phyloP scores from a whole-genome alignment of 35 echinoderm and acorn worm species.

The Ophiothrix spiculata region DNA sequence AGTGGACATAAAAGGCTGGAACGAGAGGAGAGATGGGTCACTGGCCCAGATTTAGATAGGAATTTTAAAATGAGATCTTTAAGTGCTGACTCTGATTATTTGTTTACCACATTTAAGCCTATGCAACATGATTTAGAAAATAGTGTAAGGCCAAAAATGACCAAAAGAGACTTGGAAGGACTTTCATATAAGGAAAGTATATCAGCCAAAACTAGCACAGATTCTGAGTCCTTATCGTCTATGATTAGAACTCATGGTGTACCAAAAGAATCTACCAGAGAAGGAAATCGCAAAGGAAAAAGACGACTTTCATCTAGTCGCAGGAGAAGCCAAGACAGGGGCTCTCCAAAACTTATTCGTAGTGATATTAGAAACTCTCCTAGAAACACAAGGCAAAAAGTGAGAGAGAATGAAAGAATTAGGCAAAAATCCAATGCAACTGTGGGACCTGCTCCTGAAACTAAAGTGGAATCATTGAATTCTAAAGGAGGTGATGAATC shows the following conservation, averaged over 20 bases:
- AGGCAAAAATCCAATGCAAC: slow-evolving; percentile 1
- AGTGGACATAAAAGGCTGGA: background rate
- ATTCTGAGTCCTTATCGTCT: slow-evolving; percentile 12
- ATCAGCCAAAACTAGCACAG: slow-evolving; percentile 10
- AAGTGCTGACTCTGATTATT: background rate
- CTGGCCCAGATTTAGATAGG: background rate
- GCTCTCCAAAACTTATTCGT: background rate
- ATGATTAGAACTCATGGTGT: background rate
- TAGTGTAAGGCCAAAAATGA: background rate
- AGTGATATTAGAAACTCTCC: slow-evolving; percentile 8
- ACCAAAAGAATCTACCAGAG: background rate
- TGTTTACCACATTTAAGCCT: background rate
- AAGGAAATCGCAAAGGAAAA: background rate
- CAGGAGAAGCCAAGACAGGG: background rate
- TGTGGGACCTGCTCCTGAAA: background rate
- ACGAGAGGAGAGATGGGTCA: background rate
- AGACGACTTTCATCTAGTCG: background rate
- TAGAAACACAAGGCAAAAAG: background rate
- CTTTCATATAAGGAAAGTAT: background rate
- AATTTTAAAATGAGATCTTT: background rate
- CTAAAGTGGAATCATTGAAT: background rate
- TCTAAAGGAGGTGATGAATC: background rate
- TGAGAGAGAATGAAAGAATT: background rate
- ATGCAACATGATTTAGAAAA: background rate
- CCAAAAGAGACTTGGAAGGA: background rate